A percentile compares a stretch with the other conserved stretches of the same genome.
These are phyloP conservation scores for Nibea coibor DNA, from an alignment of 2,113 vertebrate genomes.

Conservation along the genomic window DNA sequence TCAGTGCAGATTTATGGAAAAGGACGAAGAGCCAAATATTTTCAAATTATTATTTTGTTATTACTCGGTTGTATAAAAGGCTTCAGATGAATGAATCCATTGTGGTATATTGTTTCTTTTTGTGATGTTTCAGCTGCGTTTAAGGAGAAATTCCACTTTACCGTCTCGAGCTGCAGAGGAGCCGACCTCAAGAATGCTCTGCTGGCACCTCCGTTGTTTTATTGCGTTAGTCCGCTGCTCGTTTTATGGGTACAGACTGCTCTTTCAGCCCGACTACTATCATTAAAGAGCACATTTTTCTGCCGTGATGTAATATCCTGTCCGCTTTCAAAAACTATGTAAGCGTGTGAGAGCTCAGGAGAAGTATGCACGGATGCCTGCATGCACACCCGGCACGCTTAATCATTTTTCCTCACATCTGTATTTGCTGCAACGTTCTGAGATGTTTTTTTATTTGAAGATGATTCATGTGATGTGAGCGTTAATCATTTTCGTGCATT, in stretches of 20 bases:
- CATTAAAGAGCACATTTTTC: slow-evolving; percentile 58
- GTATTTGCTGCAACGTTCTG: background rate
- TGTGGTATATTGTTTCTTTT: background rate
- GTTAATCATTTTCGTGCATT: slow-evolving; percentile 36
- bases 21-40: too few species aligned
- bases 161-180: background rate
- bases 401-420: background rate
- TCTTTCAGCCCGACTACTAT: slow-evolving; percentile 42
- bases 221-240: slow-evolving; percentile 1
- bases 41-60: too few species aligned
- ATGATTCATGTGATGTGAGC: slow-evolving; percentile 17
- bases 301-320: slow-evolving; percentile 68
- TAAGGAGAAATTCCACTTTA: slow-evolving; percentile 14
- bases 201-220: slow-evolving; percentile 29
- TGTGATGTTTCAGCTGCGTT: slow-evolving; percentile 5
- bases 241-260: background rate
- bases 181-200: slow-evolving; percentile 49
- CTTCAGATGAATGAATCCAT: background rate
- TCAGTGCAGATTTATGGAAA: too few species aligned
- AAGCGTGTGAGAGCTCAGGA: slow-evolving; percentile 1
- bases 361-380: slow-evolving; percentile 20
- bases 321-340: slow-evolving; percentile 31
- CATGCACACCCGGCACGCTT: background rate
- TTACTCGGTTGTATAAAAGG: background rate
- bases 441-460: background rate